These are phyloP conservation scores for Monochamus saltuarius DNA, from an alignment of 1,140 invertebrate genomes.

Conservation along the genomic window DNA sequence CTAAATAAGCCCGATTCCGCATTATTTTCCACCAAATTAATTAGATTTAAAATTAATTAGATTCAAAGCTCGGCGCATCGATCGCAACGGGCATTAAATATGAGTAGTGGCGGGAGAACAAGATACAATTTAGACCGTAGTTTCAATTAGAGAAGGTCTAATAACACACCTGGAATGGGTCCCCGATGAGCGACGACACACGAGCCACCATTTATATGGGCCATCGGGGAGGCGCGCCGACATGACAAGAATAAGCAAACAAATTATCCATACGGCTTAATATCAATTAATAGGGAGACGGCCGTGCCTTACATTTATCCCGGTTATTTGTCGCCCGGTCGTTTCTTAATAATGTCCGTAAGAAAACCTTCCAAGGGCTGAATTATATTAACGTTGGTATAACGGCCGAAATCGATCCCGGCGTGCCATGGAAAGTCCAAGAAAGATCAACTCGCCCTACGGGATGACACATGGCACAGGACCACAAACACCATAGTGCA, in stretches of 20 bases:
- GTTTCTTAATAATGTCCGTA: no score
- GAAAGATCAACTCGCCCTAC: no score
- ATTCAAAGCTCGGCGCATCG: not conserved
- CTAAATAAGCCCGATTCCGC: constrained; percentile 5
- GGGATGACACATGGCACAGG: no score
- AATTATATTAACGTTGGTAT: no score
- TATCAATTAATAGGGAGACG: no score
- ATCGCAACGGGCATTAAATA: constrained; percentile 8
- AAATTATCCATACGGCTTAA: constrained; percentile 22
- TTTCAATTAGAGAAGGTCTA: constrained; percentile 40
- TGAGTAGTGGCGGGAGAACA: constrained; percentile 10
- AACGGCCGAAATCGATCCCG: no score
- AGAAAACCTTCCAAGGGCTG: no score
- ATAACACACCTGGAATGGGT: constrained; percentile 39
- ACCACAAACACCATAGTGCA: no score
- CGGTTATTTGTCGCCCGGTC: no score
- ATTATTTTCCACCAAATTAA: constrained; percentile 12
- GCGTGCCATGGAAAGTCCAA: no score
- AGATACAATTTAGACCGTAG: constrained; percentile 30
- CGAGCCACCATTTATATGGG: constrained; percentile 27
- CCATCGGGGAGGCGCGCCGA: constrained; percentile 20
- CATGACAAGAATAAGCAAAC: constrained; percentile 31
- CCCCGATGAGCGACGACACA: constrained; percentile 30
- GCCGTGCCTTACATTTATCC: no score
- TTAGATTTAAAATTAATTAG: constrained; percentile 11